Conservation (phyloP, 1,140 invertebrate genomes). For the Lepidostoma basale region DNA sequence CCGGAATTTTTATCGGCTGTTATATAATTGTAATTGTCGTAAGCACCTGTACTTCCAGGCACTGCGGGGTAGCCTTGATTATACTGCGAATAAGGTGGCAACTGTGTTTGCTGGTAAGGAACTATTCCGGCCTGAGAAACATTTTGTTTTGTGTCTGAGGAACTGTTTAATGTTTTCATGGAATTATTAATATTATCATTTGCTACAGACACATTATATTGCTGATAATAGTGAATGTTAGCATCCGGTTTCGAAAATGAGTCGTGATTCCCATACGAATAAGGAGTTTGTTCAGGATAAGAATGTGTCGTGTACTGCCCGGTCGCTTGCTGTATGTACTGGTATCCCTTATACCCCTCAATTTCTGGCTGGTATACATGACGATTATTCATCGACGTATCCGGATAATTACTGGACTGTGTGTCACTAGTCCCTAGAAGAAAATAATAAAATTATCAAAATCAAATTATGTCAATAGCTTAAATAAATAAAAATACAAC, state of each 20-base stretch:
- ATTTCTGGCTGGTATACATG: conserved; percentile 21
- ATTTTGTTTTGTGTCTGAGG: not conserved
- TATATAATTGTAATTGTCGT: not conserved
- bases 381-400: conserved; percentile 19
- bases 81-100: conserved; percentile 13
- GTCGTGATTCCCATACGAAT: conserved; percentile 27
- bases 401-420: conserved; percentile 29
- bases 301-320: conserved; percentile 24
- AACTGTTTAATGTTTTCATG: not conserved
- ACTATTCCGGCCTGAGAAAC: not conserved
- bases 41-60: not conserved
- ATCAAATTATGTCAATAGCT: not conserved
- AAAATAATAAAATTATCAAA: too few relatives aligned
- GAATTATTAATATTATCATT: conserved; percentile 22
- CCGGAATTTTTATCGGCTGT: not conserved
- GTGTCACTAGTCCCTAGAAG: conserved; percentile 40
- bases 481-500: conserved; percentile 1
- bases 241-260: conserved; percentile 12
- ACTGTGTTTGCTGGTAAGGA: conserved; percentile 9
- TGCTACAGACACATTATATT: conserved; percentile 14
- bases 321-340: conserved; percentile 22
- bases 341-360: conserved; percentile 32
- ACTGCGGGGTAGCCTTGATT: conserved; percentile 1
- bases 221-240: conserved; percentile 26
- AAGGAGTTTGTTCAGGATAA: conserved; percentile 27